phyloP scores from a whole-genome alignment of 1,140 invertebrate species.

The Drosophila teissieri region DNA sequence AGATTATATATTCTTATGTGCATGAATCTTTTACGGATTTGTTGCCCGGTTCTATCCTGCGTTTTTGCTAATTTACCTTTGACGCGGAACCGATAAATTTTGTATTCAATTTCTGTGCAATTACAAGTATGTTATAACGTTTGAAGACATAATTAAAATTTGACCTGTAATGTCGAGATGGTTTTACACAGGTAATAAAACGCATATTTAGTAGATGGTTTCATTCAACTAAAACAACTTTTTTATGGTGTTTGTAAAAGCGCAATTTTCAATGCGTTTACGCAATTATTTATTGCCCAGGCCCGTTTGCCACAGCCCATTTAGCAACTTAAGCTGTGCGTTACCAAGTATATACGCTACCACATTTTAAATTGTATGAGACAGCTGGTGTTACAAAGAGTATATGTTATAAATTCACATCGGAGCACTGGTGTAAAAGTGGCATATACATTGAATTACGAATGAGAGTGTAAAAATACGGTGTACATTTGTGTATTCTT shows the following conservation, averaged over 20 bases:
- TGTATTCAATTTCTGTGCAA: slow-evolving; percentile 49
- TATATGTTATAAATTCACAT: not conserved
- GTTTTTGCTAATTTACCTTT: slow-evolving; percentile 14
- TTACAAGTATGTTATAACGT: slow-evolving; percentile 19
- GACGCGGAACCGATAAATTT: slow-evolving; percentile 30
- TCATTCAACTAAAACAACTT: slow-evolving; percentile 23
- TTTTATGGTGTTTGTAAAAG: slow-evolving; percentile 45
- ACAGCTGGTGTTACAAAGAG: not conserved
- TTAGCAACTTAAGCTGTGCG: slow-evolving; percentile 57
- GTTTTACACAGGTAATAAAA: slow-evolving; percentile 18
- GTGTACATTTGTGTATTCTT: slow-evolving; percentile 51
- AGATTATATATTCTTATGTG: slow-evolving; percentile 34
- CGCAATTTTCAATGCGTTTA: slow-evolving; percentile 59
- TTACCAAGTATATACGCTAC: slow-evolving; percentile 23
- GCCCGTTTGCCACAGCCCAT: slow-evolving; percentile 46
- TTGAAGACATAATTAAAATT: slow-evolving; percentile 13
- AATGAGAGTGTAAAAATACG: slow-evolving; percentile 70
- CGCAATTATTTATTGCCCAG: slow-evolving; percentile 53
- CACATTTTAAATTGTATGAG: slow-evolving; percentile 8
- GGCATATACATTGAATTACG: slow-evolving; percentile 23
- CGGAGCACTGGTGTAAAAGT: slow-evolving; percentile 11
- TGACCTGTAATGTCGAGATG: slow-evolving; percentile 11
- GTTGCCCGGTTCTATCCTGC: slow-evolving; percentile 2
- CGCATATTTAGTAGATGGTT: slow-evolving; percentile 7
- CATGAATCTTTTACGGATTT: slow-evolving; percentile 46